A percentile compares a stretch with the other conserved stretches of the same genome.
These are phyloP conservation scores for Nephrotoma guestfalica DNA, from an alignment of 2,888 invertebrate species.

Conservation along the genomic window DNA sequence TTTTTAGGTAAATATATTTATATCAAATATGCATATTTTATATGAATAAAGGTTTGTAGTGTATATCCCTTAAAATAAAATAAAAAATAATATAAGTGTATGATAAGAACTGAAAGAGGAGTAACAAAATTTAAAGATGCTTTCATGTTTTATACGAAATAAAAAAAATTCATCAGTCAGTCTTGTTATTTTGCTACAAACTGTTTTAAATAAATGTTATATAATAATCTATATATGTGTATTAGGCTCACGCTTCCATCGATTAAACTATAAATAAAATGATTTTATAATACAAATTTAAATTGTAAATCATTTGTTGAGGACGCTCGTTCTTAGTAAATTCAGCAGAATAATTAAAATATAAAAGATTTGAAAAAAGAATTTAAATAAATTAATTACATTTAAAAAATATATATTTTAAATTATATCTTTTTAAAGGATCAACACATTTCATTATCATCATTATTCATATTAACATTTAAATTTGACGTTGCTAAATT, in stretches of 20 bases:
- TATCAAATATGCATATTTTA: background rate
- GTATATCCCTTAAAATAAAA: background rate
- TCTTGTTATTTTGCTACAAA: background rate
- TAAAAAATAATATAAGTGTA: background rate
- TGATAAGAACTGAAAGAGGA: background rate
- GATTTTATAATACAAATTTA: too few species aligned
- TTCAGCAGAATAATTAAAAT: background rate
- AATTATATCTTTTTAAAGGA: background rate
- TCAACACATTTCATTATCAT: slow-evolving; percentile 6
- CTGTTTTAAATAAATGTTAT: background rate
- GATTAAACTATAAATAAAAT: background rate
- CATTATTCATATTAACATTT: background rate
- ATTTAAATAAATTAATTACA: background rate
- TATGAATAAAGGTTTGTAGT: background rate
- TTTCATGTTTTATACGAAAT: background rate
- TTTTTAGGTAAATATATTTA: background rate
- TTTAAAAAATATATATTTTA: background rate
- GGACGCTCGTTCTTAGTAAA: background rate
- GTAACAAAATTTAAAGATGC: background rate
- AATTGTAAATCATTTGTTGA: background rate
- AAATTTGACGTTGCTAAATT: background rate
- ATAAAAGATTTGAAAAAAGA: background rate
- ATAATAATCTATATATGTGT: background rate
- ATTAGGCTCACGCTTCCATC: background rate
- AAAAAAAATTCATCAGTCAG: background rate